Base-by-base conservation (phyloP, 1,140 invertebrate species). In the Macrobrachium rosenbergii region DNA sequence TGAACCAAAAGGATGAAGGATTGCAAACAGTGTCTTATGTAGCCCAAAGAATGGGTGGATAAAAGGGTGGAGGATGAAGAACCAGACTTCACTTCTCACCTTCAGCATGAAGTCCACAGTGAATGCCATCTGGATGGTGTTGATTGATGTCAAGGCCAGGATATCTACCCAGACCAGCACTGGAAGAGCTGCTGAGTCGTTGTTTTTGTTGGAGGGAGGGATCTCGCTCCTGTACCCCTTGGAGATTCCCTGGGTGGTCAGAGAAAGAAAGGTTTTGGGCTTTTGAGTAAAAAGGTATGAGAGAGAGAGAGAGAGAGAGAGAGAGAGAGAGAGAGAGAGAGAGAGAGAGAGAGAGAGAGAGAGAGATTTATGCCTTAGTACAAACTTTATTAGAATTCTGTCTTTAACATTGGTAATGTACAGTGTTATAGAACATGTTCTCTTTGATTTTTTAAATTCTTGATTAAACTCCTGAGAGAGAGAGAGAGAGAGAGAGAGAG, bases 201-300 rank as follows among this genome's bases (percentile, higher is more conserved):
- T 43, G 23, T 28, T 72, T 52, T 5, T 2, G 10, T 23, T 28
- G 23, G 69, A 43, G 37, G 69, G 69, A 16, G 69, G 69, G 21
- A 72, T 72, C 69, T 72, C 69, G 16, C 23, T 23, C 37, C 69
- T 23, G 69, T 72, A 72, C 14, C 69, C 69, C 11, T 72, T 43
- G 12, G 69, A 28, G 17, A 72, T 72, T 28, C 37, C 23, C 69
- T 72, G 69, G 23, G 17, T 1, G 28, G 28, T 37, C 14, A 28
- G 19, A 21, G 6, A 21, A 67, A 67, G 64, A 67, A 67, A 16
- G 16, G 5, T 67, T 21, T 67, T 52, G 12, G 7, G 7, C 2
- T 8, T 52, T 8, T 52, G 8, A 10, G n/a, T n/a, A n/a, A n/a
- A n/a, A n/a, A n/a, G n/a, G n/a, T n/a, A n/a, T n/a, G 52, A 52